Evolutionary conservation across 2,888 invertebrate genomes (phyloP), one percentile per base, ranked within the genome.

Genomic region (Shargacucullia verbasci): DNA sequence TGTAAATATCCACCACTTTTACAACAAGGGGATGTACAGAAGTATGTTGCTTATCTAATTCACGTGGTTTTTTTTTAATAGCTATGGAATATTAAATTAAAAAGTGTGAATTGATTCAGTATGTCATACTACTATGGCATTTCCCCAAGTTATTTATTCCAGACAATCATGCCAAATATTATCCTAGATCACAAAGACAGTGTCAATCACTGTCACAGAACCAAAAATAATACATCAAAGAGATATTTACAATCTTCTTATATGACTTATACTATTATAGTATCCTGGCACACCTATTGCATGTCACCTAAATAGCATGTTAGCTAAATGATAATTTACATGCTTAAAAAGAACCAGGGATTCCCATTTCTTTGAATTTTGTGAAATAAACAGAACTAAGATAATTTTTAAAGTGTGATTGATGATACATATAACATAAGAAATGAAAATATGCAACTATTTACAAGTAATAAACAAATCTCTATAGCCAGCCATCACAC

Each of bases 201-300:
- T 49, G 35, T 33, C 44, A 56, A 50, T 33, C 33, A 61, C 66
- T 56, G 59, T 15, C 68, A 65, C 41, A 44, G 46, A 57, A 56
- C 55, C 44, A 64, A 55, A 78, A 59, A 47, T 41, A 49, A 57
- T 27, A 40, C 52, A 58, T 38, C 56, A 75, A 79, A 80, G 80
- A 80, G 80, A 80, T 80, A 80, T 80, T 80, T 75, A 78, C 78
- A 65, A 64, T n/a, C 47, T 49, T 49, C 44, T 25, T 14, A 10
- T 35, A 48, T 45, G 48, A 45, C 43, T 56, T 62, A 45, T 55
- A 46, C 20, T 31, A n/a, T n/a, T 10, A 15, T 31, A 29, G 37
- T 7, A 46, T 11, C 13, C 12, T n/a, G 27, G 48, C 40, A 56
- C 29, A 46, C 41, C 35, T 61, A 54, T 14, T 11, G 37, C 4